Percentiles rank a stretch among this genome's conserved stretches.
phyloP scores from a whole-genome alignment of 1,140 invertebrate genomes.

The Thaumetopoea pityocampa region DNA sequence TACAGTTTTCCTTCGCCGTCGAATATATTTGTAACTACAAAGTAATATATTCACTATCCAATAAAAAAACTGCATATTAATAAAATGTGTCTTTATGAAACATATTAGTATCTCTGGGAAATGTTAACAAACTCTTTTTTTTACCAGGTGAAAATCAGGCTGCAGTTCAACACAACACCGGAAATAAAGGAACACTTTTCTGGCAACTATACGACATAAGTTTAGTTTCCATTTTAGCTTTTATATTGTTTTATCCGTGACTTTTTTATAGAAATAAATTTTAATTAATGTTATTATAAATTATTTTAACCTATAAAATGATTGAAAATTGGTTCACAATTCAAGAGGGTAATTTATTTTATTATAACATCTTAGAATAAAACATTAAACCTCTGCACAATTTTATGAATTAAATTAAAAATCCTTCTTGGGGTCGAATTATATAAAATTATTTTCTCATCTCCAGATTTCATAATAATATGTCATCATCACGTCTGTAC shows the following conservation, averaged over 20 bases:
- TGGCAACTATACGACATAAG: constrained; percentile 45
- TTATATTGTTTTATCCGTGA: constrained; percentile 41
- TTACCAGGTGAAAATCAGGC: constrained; percentile 65
- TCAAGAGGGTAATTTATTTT: not conserved
- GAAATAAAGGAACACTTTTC: constrained; percentile 58
- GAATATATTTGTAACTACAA: too few relatives aligned
- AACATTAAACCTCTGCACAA: too few relatives aligned
- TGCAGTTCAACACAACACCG: constrained; percentile 65
- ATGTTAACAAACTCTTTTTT: constrained; percentile 22
- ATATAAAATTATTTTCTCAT: too few relatives aligned
- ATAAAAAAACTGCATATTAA: too few relatives aligned
- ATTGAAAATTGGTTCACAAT: not conserved
- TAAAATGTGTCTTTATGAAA: too few relatives aligned
- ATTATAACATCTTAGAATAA: constrained; percentile 7
- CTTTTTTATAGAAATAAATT: constrained; percentile 8
- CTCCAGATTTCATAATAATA: too few relatives aligned
- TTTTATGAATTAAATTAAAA: too few relatives aligned
- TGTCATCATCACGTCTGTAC: too few relatives aligned
- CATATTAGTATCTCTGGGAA: constrained; percentile 13
- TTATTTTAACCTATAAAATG: not conserved
- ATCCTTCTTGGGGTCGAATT: too few relatives aligned
- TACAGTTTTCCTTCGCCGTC: too few relatives aligned
- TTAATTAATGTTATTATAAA: constrained; percentile 3
- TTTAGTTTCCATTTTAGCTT: constrained; percentile 30
- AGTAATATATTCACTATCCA: too few relatives aligned